Evolutionary conservation across 2,888 invertebrate species (phyloP).

Genomic region (Ophioninae sp.): DNA sequence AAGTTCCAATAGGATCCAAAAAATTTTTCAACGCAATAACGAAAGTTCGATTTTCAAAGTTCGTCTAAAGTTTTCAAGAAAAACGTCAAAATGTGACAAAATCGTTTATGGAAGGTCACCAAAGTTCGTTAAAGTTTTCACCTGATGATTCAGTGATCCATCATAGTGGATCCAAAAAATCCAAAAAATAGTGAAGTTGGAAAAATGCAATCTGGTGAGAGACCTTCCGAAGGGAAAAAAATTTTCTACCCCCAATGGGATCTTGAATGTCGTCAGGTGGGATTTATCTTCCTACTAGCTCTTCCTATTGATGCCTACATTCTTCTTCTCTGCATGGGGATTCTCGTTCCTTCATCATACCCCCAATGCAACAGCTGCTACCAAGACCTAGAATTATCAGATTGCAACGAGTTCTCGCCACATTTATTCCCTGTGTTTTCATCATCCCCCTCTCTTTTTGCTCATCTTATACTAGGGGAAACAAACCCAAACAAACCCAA

Average conservation of each 20-base stretch:
- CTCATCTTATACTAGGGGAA: background rate
- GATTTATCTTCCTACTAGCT: slow-evolving; percentile 74
- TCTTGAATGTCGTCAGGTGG: slow-evolving; percentile 70
- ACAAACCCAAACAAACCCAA: background rate
- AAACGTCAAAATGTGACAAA: slow-evolving; percentile 26
- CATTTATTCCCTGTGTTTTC: slow-evolving; percentile 17
- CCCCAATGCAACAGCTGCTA: slow-evolving; percentile 65
- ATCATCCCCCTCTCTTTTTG: slow-evolving; percentile 9
- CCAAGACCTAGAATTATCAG: slow-evolving; percentile 63
- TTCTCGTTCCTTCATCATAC: background rate
- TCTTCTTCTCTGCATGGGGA: slow-evolving; percentile 30
- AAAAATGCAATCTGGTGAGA: slow-evolving; percentile 66
- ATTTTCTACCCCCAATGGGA: slow-evolving; percentile 48
- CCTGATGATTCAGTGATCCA: slow-evolving; percentile 61
- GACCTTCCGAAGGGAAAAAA: slow-evolving; percentile 64
- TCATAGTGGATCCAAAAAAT: too few relatives aligned
- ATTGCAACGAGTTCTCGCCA: slow-evolving; percentile 65
- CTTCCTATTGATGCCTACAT: slow-evolving; percentile 35
- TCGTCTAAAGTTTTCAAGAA: background rate
- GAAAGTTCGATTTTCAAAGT: slow-evolving; percentile 47
- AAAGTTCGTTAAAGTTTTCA: slow-evolving; percentile 57
- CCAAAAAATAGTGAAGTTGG: too few relatives aligned
- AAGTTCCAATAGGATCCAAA: background rate
- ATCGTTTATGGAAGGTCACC: slow-evolving; percentile 4
- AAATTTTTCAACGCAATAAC: background rate